Percentiles rank a stretch among this genome's conserved stretches.
phyloP scores from a whole-genome alignment of 1,140 invertebrate genomes.

The Oncopodura yosiiana region DNA sequence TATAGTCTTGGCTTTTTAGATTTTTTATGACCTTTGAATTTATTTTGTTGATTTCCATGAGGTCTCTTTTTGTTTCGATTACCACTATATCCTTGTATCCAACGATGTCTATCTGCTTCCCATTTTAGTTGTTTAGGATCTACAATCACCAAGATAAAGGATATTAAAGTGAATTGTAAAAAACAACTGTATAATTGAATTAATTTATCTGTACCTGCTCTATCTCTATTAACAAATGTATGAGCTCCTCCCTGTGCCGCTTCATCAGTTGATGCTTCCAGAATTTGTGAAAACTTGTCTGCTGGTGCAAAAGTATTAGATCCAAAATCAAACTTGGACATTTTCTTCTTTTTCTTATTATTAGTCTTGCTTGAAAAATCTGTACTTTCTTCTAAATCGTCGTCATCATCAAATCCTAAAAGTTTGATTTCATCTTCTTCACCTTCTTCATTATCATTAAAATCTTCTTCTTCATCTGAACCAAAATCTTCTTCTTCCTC shows the following conservation, averaged over 20 bases:
- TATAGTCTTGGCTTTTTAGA: no score
- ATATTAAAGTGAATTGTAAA: background rate
- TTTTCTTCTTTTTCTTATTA: slow-evolving; percentile 5
- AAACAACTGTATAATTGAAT: background rate
- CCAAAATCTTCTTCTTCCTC: slow-evolving; percentile 41
- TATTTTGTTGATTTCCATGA: no score
- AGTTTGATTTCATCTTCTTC: slow-evolving; percentile 25
- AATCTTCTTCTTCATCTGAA: slow-evolving; percentile 40
- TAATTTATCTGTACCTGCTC: slow-evolving; percentile 21
- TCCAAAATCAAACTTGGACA: background rate
- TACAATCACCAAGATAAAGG: slow-evolving; percentile 6
- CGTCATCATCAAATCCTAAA: slow-evolving; percentile 34
- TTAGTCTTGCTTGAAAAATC: background rate
- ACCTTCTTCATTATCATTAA: slow-evolving; percentile 40
- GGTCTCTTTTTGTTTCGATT: no score
- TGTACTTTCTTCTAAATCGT: slow-evolving; percentile 28
- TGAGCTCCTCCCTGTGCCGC: slow-evolving; percentile 15
- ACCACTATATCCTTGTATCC: slow-evolving; percentile 29
- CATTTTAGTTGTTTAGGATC: slow-evolving; percentile 35
- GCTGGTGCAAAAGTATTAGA: slow-evolving; percentile 36
- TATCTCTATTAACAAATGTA: slow-evolving; percentile 34
- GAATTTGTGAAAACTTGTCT: slow-evolving; percentile 33
- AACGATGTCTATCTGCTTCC: slow-evolving; percentile 35
- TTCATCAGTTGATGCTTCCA: slow-evolving; percentile 30
- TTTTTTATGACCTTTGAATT: background rate